These are phyloP conservation scores for Anadara kagoshimensis DNA, from an alignment of 1,140 invertebrate genomes.

Conservation along the genomic window DNA sequence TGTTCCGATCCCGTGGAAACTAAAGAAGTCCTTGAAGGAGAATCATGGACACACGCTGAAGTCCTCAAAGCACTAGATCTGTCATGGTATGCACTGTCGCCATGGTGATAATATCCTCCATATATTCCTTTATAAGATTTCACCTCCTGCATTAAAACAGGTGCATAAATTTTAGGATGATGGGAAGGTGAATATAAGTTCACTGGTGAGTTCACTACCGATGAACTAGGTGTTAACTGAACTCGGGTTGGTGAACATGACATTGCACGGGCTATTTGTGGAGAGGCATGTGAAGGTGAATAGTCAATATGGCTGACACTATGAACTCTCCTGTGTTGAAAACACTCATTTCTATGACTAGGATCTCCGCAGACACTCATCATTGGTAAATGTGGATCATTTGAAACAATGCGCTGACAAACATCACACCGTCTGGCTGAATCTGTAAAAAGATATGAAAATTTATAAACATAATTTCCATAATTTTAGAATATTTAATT, in stretches of 20 bases:
- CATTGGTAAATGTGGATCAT: conserved; percentile 27
- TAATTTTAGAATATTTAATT: no score
- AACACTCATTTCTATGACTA: conserved; percentile 50
- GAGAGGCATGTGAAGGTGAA: conserved; percentile 44
- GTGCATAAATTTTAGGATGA: conserved; percentile 51
- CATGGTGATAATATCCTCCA: conserved; percentile 1
- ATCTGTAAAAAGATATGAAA: conserved; percentile 29
- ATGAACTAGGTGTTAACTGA: conserved; percentile 33
- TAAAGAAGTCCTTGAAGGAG: conserved; percentile 61
- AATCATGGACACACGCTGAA: conserved; percentile 53
- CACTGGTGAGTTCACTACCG: conserved; percentile 46
- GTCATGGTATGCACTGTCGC: neutral
- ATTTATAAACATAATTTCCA: neutral
- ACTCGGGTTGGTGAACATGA: conserved; percentile 58
- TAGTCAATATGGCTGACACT: conserved; percentile 67
- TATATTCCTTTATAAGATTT: neutral
- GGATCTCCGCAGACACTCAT: conserved; percentile 41
- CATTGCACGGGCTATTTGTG: conserved; percentile 51
- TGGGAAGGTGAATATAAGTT: conserved; percentile 34
- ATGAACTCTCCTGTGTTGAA: conserved; percentile 64
- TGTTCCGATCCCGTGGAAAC: conserved; percentile 66
- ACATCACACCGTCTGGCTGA: conserved; percentile 47
- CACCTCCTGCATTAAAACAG: conserved; percentile 40
- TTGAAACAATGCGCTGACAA: conserved; percentile 37
- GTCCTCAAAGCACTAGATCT: conserved; percentile 15